These are phyloP conservation scores for Scaptomyza reducta DNA, from an alignment of 2,888 invertebrate species.

Conservation along the genomic window DNA sequence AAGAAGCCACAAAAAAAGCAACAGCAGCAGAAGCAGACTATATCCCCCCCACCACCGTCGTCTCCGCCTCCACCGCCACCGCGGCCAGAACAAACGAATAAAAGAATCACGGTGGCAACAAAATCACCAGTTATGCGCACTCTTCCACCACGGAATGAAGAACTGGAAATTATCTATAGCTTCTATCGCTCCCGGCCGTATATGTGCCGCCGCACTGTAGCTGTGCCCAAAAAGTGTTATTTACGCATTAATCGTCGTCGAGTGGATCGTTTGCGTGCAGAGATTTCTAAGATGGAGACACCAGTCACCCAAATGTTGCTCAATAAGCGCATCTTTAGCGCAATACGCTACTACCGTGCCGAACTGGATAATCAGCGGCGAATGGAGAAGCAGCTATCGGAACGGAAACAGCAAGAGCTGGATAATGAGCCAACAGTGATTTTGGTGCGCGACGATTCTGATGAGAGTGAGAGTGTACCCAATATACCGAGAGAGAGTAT, in stretches of 20 bases:
- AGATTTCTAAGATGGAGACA: slow-evolving; percentile 63
- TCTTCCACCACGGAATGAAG: slow-evolving; percentile 1
- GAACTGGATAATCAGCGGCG: slow-evolving; percentile 60
- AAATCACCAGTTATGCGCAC: slow-evolving; percentile 9
- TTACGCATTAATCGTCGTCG: slow-evolving; percentile 72
- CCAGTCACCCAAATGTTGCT: slow-evolving; percentile 58
- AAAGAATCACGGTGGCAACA: background rate
- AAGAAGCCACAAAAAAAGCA: slow-evolving; percentile 21
- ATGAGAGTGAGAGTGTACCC: slow-evolving; percentile 25
- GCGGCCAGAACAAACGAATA: background rate
- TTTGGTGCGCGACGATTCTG: slow-evolving; percentile 61
- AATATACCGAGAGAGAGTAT: background rate
- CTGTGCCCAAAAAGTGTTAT: slow-evolving; percentile 71
- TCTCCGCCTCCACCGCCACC: background rate
- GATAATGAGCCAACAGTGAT: slow-evolving; percentile 32
- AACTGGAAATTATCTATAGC: slow-evolving; percentile 39
- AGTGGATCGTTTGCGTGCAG: slow-evolving; percentile 35
- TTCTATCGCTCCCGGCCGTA: slow-evolving; percentile 43
- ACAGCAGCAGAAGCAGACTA: background rate
- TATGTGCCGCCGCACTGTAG: slow-evolving; percentile 71
- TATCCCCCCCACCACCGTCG: background rate
- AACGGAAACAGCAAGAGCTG: slow-evolving; percentile 18
- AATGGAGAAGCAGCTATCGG: slow-evolving; percentile 25
- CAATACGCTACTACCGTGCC: slow-evolving; percentile 74
- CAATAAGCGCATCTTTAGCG: slow-evolving; percentile 66